These are phyloP conservation scores for Melanotaenia nigrans DNA, from an alignment of 2,797 vertebrate species.

Conservation along the genomic window DNA sequence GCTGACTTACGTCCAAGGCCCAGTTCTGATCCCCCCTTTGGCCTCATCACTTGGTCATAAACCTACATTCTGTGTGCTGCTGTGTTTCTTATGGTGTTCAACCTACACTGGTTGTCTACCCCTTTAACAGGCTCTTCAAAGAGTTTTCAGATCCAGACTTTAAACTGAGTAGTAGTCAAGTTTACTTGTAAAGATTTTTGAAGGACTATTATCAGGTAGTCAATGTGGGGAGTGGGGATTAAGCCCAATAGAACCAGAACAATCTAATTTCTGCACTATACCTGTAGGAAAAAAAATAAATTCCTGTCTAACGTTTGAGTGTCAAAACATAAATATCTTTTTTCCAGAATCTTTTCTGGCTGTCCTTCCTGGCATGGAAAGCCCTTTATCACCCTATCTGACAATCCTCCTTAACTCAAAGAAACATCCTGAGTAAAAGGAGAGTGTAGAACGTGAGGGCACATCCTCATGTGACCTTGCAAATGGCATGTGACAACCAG, in stretches of 20 bases:
- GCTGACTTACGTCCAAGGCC: not conserved
- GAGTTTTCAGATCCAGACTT: not conserved
- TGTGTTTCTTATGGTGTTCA: not conserved
- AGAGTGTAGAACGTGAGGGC: constrained; percentile 55
- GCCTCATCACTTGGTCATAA: not conserved
- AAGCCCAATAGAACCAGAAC: not conserved
- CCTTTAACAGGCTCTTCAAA: not conserved
- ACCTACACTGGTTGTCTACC: not conserved
- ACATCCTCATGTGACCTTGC: constrained; percentile 46
- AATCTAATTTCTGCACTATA: not conserved
- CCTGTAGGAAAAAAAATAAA: not conserved
- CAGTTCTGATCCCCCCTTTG: no score
- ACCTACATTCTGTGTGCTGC: not conserved
- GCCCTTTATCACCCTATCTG: constrained; percentile 34
- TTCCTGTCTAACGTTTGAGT: not conserved
- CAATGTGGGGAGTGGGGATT: not conserved
- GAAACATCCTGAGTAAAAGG: constrained; percentile 31
- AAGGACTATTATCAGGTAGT: not conserved
- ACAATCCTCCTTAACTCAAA: constrained; percentile 48
- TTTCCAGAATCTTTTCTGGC: constrained; percentile 26
- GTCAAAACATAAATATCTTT: constrained; percentile 7
- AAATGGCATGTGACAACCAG: constrained; percentile 70
- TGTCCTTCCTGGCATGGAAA: constrained; percentile 7
- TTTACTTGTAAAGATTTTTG: not conserved
- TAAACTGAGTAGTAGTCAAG: not conserved